Percentiles rank a stretch among this genome's conserved stretches.
phyloP scores from a whole-genome alignment of 2,888 invertebrate species.

The Tetragnatha montana region DNA sequence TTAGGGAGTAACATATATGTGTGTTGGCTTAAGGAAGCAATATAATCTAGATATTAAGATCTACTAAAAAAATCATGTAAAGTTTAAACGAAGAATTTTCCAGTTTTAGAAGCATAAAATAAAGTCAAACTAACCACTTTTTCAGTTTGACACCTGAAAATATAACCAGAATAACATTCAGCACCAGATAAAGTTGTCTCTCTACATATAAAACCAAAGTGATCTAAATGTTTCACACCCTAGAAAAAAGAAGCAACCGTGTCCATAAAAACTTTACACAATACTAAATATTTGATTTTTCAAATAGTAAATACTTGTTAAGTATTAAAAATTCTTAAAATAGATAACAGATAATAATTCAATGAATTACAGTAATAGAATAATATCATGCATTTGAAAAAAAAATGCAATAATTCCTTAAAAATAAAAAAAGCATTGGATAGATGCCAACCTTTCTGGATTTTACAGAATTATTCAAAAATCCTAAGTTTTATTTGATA shows the following conservation, averaged over 20 bases:
- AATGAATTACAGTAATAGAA: not conserved
- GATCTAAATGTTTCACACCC: constrained; percentile 87
- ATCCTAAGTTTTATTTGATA: too few relatives aligned
- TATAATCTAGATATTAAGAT: not conserved
- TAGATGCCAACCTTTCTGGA: not conserved
- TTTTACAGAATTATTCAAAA: not conserved
- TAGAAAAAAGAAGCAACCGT: constrained; percentile 75
- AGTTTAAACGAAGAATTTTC: not conserved
- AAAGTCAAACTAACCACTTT: constrained; percentile 74
- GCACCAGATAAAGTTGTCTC: constrained; percentile 79
- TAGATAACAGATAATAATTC: not conserved
- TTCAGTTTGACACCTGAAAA: constrained; percentile 91
- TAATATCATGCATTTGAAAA: not conserved
- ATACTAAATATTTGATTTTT: not conserved
- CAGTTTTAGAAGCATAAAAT: not conserved
- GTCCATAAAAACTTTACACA: not conserved
- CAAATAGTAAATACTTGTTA: not conserved
- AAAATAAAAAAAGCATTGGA: not conserved
- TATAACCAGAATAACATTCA: constrained; percentile 87
- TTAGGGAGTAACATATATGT: too few relatives aligned
- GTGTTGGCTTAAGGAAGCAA: too few relatives aligned
- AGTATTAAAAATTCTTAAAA: not conserved
- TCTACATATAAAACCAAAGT: constrained; percentile 95
- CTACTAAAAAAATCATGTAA: not conserved
- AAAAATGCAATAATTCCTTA: not conserved